Conservation (phyloP, 2,113 vertebrate genomes). For the Canis aureus region DNA sequence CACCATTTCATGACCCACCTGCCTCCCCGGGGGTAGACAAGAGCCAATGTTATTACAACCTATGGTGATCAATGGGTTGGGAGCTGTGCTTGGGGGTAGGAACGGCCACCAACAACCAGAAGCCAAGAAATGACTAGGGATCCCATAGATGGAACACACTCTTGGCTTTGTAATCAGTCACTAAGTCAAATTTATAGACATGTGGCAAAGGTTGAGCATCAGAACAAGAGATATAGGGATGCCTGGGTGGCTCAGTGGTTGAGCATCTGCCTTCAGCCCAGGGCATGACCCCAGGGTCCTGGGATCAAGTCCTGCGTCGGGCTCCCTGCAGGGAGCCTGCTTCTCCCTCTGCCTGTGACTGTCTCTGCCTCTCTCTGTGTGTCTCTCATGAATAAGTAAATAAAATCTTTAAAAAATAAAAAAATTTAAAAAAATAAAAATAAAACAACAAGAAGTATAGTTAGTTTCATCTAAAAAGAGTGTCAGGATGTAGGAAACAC, state of each 20-base stretch:
- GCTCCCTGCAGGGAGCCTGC: no score
- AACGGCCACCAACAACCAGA: neutral
- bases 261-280: no score
- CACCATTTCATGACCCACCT: neutral
- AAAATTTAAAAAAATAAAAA: no score
- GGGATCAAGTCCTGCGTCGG: no score
- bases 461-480: neutral
- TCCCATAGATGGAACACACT: neutral
- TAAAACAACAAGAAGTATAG: no score
- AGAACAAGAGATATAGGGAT: neutral
- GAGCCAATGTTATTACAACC: neutral
- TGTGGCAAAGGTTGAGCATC: neutral
- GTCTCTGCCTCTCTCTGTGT: no score
- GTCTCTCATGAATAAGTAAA: no score
- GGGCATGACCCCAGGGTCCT: no score
- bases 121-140: neutral
- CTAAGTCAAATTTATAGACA: neutral
- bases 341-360: no score
- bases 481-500: neutral
- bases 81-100: neutral
- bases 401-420: no score
- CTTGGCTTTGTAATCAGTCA: neutral
- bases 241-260: no score
- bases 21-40: neutral
- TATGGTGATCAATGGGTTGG: neutral